phyloP scores from a whole-genome alignment of 2,113 vertebrate species.

The Zootoca vivipara region DNA sequence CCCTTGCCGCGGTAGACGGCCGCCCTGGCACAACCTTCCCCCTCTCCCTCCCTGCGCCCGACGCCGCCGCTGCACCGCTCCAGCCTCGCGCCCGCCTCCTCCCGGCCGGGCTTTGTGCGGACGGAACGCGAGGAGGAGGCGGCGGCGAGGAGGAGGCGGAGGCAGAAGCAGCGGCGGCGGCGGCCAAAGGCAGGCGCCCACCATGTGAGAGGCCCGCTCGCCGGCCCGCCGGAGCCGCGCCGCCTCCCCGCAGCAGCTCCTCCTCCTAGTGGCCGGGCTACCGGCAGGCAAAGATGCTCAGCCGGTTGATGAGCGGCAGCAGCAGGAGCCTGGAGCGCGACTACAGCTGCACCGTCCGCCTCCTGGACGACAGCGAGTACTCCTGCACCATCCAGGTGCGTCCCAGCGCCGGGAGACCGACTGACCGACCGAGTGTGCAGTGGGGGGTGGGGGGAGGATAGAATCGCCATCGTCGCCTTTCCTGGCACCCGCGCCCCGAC shows the following conservation, averaged over 20 bases:
- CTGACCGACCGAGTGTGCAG: neutral
- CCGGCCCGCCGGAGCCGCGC: constrained; percentile 38
- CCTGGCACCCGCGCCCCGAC: too few relatives aligned
- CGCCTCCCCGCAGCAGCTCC: constrained; percentile 19
- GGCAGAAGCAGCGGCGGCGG: neutral
- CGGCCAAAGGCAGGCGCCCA: constrained; percentile 17
- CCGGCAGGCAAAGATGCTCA: constrained; percentile 88
- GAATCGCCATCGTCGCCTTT: neutral
- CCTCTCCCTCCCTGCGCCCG: neutral
- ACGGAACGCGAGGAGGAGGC: neutral
- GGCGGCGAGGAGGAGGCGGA: too few relatives aligned
- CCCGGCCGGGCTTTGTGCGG: constrained; percentile 1
- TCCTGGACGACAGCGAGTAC: constrained; percentile 97
- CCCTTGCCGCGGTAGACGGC: neutral
- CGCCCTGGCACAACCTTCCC: constrained; percentile 56
- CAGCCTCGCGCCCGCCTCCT: neutral
- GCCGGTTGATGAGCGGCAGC: constrained; percentile 95
- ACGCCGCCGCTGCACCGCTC: constrained; percentile 8
- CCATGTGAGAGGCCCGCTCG: neutral
- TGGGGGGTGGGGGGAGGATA: neutral
- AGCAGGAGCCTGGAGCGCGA: constrained; percentile 94
- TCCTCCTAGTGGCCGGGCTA: constrained; percentile 43
- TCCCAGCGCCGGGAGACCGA: constrained; percentile 1
- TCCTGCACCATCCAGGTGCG: constrained; percentile 94
- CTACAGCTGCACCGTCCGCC: constrained; percentile 94